Percentiles rank a stretch among this genome's conserved stretches.
phyloP scores from a whole-genome alignment of 2,113 vertebrate species.

The Halichoeres trimaculatus region DNA sequence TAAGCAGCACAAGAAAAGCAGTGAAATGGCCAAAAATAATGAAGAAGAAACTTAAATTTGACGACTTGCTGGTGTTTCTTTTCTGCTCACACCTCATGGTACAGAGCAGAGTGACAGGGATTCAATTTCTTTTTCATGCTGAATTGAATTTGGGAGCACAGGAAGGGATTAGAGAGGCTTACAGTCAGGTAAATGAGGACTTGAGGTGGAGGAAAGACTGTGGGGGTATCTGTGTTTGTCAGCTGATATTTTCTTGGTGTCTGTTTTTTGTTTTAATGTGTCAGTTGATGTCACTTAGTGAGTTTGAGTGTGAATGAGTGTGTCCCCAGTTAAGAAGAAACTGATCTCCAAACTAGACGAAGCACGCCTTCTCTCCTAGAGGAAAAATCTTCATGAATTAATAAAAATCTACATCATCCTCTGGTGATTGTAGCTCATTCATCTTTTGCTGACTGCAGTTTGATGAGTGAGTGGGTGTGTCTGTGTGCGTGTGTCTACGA shows the following conservation, averaged over 20 bases:
- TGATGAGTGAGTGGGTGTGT: conserved; percentile 14
- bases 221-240: background rate
- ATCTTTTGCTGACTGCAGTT: conserved; percentile 22
- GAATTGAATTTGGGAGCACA: conserved; percentile 7
- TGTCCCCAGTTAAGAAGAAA: background rate
- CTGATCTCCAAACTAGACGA: background rate
- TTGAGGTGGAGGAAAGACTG: background rate
- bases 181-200: background rate
- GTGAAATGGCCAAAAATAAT: background rate
- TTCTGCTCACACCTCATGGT: background rate
- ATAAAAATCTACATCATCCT: conserved; percentile 23
- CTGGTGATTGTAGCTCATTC: conserved; percentile 19
- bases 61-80: background rate
- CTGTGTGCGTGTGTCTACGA: background rate
- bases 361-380: background rate
- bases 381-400: conserved; percentile 18
- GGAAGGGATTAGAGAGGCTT: conserved; percentile 4
- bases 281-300: background rate
- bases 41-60: background rate
- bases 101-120: conserved; percentile 2
- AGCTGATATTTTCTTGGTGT: background rate
- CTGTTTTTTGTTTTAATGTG: background rate
- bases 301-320: background rate
- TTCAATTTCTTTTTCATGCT: conserved; percentile 18
- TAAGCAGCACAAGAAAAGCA: too few relatives aligned